A percentile compares a stretch with the other conserved stretches of the same genome.
phyloP scores from a whole-genome alignment of 1,140 invertebrate species.

The Phthorimaea operculella region DNA sequence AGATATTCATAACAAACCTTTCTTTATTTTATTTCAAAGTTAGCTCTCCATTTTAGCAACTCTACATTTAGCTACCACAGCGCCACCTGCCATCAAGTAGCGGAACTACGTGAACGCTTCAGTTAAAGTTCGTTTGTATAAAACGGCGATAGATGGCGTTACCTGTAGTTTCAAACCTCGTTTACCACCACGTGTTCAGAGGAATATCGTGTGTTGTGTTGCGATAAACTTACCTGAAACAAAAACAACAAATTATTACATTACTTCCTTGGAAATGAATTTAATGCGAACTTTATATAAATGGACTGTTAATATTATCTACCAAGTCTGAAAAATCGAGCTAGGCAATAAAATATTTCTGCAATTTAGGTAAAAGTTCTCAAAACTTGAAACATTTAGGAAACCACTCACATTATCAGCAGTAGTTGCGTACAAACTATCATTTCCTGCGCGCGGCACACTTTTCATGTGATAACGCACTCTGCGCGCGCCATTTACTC shows the following conservation, averaged over 20 bases:
- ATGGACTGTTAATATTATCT: too few relatives aligned
- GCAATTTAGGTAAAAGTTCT: too few relatives aligned
- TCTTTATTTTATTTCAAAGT: too few relatives aligned
- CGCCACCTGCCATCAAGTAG: conserved; percentile 40
- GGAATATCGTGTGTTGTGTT: background rate
- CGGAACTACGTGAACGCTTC: conserved; percentile 15
- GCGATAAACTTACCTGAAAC: conserved; percentile 30
- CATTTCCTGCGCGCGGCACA: conserved; percentile 50
- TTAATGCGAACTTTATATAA: too few relatives aligned
- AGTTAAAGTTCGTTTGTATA: conserved; percentile 3
- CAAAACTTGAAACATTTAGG: too few relatives aligned
- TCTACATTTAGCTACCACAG: background rate
- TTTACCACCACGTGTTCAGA: background rate
- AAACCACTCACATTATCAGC: too few relatives aligned
- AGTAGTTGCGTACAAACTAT: conserved; percentile 30
- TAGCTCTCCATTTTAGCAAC: background rate
- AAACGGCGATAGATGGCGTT: conserved; percentile 26
- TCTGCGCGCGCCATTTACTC: background rate
- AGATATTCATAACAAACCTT: too few relatives aligned
- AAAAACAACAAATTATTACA: conserved; percentile 8
- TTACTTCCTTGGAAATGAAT: too few relatives aligned
- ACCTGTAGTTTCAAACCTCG: background rate
- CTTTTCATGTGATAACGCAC: conserved; percentile 42
- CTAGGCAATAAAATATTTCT: too few relatives aligned
- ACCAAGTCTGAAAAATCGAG: too few relatives aligned